phyloP scores from a whole-genome alignment of 1,140 invertebrate genomes.

The Harlomillsia oculata region DNA sequence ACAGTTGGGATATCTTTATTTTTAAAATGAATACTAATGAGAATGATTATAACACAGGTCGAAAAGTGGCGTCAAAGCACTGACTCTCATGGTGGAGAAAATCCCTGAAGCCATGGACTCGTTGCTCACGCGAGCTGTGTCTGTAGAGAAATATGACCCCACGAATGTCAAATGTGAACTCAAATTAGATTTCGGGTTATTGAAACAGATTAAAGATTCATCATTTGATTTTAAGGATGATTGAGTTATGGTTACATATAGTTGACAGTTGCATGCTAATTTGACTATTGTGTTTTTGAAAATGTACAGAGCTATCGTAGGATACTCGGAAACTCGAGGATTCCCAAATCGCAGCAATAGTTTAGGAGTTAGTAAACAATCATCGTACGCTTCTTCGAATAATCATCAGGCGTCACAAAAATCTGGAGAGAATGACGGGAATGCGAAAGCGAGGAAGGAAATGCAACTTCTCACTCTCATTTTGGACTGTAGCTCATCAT shows the following conservation, averaged over 20 bases:
- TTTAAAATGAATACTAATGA: too few species aligned
- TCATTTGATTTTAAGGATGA: neutral
- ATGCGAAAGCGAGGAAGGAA: conserved; percentile 25
- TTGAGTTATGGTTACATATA: too few species aligned
- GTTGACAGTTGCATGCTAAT: neutral
- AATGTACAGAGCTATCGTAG: conserved; percentile 29
- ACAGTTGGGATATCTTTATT: too few species aligned
- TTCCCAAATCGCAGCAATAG: conserved; percentile 14
- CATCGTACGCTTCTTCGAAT: neutral
- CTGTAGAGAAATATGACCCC: conserved; percentile 56
- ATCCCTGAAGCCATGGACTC: conserved; percentile 57
- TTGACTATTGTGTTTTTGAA: neutral
- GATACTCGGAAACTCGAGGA: conserved; percentile 30
- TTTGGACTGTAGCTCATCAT: conserved; percentile 28
- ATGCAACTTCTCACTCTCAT: conserved; percentile 31
- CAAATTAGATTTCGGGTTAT: conserved; percentile 55
- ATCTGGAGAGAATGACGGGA: neutral
- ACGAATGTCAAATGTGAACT: conserved; percentile 72
- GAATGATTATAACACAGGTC: conserved; percentile 45
- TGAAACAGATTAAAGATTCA: neutral
- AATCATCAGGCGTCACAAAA: neutral
- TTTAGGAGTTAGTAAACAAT: neutral
- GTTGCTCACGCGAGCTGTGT: conserved; percentile 53
- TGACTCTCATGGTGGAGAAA: conserved; percentile 68
- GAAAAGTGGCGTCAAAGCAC: conserved; percentile 63